Conservation (phyloP, 2,113 vertebrate species). For the Gavia stellata region DNA sequence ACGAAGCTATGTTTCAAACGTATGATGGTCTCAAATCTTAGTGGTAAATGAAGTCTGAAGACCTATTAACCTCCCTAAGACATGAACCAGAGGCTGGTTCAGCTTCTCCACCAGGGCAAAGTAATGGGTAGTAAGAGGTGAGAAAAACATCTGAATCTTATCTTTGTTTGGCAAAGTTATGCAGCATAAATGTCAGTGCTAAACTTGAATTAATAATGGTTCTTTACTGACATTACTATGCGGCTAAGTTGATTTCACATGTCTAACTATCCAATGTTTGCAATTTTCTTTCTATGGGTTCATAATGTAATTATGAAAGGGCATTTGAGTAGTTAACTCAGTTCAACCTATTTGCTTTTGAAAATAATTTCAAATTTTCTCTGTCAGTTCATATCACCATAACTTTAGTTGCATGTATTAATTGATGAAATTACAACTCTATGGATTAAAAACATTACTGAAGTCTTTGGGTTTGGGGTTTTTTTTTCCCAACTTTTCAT, state of each 20-base stretch:
- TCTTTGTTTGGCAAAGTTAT: neutral
- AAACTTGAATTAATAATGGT: neutral
- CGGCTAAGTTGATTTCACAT: neutral
- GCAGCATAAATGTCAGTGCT: neutral
- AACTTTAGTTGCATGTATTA: neutral
- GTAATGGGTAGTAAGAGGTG: neutral
- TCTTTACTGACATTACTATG: neutral
- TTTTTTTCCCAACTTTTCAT: neutral
- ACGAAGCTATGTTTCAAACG: conserved; percentile 63
- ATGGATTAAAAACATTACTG: neutral
- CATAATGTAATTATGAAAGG: neutral
- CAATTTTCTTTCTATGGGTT: neutral
- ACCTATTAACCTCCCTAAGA: conserved; percentile 63
- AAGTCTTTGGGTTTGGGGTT: neutral
- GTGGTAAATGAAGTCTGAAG: conserved; percentile 64
- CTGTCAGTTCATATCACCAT: neutral
- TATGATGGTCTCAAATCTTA: conserved; percentile 55
- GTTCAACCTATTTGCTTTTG: neutral
- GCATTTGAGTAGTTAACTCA: neutral
- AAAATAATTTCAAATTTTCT: neutral
- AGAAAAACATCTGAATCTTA: neutral
- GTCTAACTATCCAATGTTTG: neutral
- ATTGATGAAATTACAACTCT: neutral
- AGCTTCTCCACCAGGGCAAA: neutral
- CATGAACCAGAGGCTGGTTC: conserved; percentile 31